phyloP scores from a whole-genome alignment of 1,140 invertebrate species.

The Temnothorax curvispinosus region DNA sequence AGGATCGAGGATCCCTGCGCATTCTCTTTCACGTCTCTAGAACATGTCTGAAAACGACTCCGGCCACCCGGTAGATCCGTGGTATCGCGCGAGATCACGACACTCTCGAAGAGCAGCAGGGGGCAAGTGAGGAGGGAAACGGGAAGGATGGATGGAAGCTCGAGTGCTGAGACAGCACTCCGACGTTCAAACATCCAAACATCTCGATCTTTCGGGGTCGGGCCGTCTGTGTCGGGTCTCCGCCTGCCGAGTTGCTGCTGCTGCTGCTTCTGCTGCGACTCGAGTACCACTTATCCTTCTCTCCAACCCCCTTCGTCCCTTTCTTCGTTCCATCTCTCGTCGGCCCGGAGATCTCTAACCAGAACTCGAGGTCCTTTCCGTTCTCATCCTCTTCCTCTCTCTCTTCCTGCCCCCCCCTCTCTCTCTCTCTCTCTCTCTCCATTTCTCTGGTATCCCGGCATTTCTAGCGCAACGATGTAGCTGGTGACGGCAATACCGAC shows the following conservation, averaged over 20 bases:
- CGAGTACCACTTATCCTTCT: constrained; percentile 82
- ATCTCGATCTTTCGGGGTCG: constrained; percentile 83
- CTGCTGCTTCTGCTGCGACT: constrained; percentile 55
- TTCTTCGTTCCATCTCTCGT: constrained; percentile 70
- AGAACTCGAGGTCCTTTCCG: constrained; percentile 52
- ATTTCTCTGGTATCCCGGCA: constrained; percentile 43
- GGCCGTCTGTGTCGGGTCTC: constrained; percentile 80
- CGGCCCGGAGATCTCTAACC: constrained; percentile 50
- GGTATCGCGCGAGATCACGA: constrained; percentile 45
- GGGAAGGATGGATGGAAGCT: constrained; percentile 64
- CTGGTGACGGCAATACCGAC: constrained; percentile 64
- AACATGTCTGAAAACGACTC: constrained; percentile 40
- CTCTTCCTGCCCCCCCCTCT: constrained; percentile 7
- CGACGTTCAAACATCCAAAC: constrained; percentile 85
- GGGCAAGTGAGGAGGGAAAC: constrained; percentile 6
- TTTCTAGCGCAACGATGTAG: constrained; percentile 65
- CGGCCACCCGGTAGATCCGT: constrained; percentile 69
- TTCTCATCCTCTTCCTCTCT: constrained; percentile 53
- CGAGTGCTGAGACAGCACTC: constrained; percentile 83
- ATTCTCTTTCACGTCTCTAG: background rate
- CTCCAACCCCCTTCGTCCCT: constrained; percentile 58
- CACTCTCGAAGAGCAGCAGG: constrained; percentile 66
- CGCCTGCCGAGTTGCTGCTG: constrained; percentile 38
- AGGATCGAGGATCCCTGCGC: background rate
- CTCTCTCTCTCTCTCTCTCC: constrained; percentile 55